These are phyloP conservation scores for Mallateleia sp. DNA, from an alignment of 2,888 invertebrate species.

Conservation along the genomic window DNA sequence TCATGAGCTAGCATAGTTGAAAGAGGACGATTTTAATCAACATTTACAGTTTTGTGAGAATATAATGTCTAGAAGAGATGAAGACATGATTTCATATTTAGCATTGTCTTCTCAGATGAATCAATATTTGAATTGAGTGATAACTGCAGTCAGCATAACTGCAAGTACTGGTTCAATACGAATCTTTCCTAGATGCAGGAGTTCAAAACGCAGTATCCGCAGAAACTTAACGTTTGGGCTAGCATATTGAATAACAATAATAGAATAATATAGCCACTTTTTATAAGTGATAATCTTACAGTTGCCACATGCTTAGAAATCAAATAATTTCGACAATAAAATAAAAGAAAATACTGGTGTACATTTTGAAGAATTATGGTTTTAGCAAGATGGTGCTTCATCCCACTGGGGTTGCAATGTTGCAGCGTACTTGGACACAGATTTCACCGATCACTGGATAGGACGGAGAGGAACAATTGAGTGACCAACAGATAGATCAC, in stretches of 20 bases:
- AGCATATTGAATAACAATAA: slow-evolving; percentile 32
- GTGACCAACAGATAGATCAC: slow-evolving; percentile 3
- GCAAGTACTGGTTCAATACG: neutral
- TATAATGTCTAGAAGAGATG: slow-evolving; percentile 8
- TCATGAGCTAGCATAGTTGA: slow-evolving; percentile 16
- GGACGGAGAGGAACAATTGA: neutral
- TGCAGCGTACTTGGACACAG: neutral
- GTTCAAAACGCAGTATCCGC: slow-evolving; percentile 5
- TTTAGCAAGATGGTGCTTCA: neutral
- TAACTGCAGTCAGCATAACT: neutral
- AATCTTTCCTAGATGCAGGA: slow-evolving; percentile 6
- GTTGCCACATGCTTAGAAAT: slow-evolving; percentile 19
- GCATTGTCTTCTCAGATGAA: slow-evolving; percentile 18
- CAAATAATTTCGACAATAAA: slow-evolving; percentile 23
- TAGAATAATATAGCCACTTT: slow-evolving; percentile 23
- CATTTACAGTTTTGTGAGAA: slow-evolving; percentile 5
- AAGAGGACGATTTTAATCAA: slow-evolving; percentile 1
- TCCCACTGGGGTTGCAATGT: neutral
- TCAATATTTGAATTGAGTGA: slow-evolving; percentile 12
- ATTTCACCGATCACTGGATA: neutral
- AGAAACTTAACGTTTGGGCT: slow-evolving; percentile 29
- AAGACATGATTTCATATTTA: neutral
- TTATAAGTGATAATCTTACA: slow-evolving; percentile 12
- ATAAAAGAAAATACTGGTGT: slow-evolving; percentile 5
- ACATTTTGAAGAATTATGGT: slow-evolving; percentile 1